Conservation (phyloP, 2,888 invertebrate species). For the Branchipolynoe longqiensis region DNA sequence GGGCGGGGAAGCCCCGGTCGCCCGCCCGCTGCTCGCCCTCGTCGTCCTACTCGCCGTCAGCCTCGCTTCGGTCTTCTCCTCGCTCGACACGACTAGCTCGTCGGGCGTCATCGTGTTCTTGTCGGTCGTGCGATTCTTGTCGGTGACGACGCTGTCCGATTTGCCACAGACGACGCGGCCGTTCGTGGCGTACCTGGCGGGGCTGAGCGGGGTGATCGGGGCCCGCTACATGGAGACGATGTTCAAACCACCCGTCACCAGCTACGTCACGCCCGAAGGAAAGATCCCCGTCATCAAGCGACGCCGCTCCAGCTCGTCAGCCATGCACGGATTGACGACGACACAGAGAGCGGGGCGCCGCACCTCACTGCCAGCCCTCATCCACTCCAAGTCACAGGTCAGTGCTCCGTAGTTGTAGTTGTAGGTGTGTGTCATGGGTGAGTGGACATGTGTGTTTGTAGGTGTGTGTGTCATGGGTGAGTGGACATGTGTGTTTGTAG, state of each 20-base stretch:
- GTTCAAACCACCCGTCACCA: slow-evolving; percentile 75
- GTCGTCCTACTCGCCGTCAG: slow-evolving; percentile 76
- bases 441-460: not conserved
- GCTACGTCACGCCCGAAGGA: slow-evolving; percentile 78
- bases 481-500: too few species aligned
- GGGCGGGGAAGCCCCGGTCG: slow-evolving; percentile 67
- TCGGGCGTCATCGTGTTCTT: slow-evolving; percentile 77
- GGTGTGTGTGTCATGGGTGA: too few species aligned
- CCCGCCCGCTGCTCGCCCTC: slow-evolving; percentile 76
- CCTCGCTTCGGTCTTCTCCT: slow-evolving; percentile 78
- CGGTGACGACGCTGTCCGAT: slow-evolving; percentile 76
- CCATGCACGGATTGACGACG: slow-evolving; percentile 73
- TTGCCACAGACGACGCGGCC: slow-evolving; percentile 76
- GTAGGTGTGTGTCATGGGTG: not conserved
- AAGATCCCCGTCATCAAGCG: slow-evolving; percentile 80
- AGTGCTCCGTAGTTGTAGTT: not conserved
- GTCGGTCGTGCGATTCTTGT: slow-evolving; percentile 77
- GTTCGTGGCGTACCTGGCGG: slow-evolving; percentile 79
- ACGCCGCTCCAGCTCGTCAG: slow-evolving; percentile 78
- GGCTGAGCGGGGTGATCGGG: slow-evolving; percentile 77
- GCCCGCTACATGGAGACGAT: slow-evolving; percentile 81
- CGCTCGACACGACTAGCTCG: slow-evolving; percentile 77
- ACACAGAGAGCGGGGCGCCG: slow-evolving; percentile 78
- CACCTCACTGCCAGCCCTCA: slow-evolving; percentile 81
- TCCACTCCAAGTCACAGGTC: slow-evolving; percentile 76